Percentiles rank a stretch among this genome's conserved stretches.
phyloP scores from a whole-genome alignment of 2,888 invertebrate species.

The Dicycla oo region DNA sequence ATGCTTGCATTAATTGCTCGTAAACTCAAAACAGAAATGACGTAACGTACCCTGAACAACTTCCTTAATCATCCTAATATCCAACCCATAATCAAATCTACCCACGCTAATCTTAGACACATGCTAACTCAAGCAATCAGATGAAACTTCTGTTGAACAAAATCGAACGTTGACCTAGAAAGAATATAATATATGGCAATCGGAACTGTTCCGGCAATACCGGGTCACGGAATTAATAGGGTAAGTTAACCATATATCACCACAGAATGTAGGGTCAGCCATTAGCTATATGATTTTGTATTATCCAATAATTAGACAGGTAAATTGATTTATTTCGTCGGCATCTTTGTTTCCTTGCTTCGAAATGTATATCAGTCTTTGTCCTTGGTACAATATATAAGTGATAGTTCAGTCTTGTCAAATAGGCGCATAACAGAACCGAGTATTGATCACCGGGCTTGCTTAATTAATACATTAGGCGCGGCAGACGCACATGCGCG shows the following conservation, averaged over 20 bases:
- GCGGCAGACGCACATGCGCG: no score
- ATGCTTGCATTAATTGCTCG: neutral
- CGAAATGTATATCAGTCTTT: neutral
- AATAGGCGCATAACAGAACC: neutral
- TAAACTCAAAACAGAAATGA: neutral
- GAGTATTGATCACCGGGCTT: no score
- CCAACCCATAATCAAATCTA: slow-evolving; percentile 14
- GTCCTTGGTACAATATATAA: neutral
- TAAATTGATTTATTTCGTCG: slow-evolving; percentile 7
- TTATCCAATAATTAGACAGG: neutral
- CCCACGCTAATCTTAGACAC: slow-evolving; percentile 33
- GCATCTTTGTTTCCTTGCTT: neutral
- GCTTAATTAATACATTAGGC: no score
- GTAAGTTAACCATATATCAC: slow-evolving; percentile 33
- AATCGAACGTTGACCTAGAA: slow-evolving; percentile 36
- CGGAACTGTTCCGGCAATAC: slow-evolving; percentile 21
- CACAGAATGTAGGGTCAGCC: slow-evolving; percentile 23
- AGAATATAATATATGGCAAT: slow-evolving; percentile 35
- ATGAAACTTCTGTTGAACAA: slow-evolving; percentile 4
- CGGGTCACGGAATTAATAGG: slow-evolving; percentile 44
- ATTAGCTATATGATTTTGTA: slow-evolving; percentile 8
- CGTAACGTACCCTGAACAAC: neutral
- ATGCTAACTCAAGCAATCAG: slow-evolving; percentile 32
- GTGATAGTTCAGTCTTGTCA: neutral
- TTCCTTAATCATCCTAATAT: slow-evolving; percentile 13